phyloP scores from a whole-genome alignment of 2,113 vertebrate species.

The Lipophrys pholis region DNA sequence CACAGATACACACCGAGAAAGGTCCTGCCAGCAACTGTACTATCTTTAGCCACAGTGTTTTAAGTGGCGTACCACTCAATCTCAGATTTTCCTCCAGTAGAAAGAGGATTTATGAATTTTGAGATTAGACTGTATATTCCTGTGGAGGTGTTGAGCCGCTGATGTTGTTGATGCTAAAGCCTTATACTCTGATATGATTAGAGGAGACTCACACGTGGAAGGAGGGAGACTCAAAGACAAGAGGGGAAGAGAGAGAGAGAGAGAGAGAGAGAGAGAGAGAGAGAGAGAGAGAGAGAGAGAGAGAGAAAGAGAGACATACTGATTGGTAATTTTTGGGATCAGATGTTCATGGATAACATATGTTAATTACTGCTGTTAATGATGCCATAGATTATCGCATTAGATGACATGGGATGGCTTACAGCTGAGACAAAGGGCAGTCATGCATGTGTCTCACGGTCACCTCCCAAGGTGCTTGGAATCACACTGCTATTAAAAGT shows the following conservation, averaged over 20 bases:
- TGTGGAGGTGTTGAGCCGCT: constrained; percentile 57
- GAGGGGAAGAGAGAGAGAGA: constrained; percentile 5
- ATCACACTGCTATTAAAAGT: constrained; percentile 58
- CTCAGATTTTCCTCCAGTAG: constrained; percentile 58
- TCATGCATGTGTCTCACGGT: constrained; percentile 23
- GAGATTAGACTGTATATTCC: constrained; percentile 55
- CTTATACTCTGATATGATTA: constrained; percentile 39
- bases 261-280: constrained; percentile 10
- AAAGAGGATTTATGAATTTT: constrained; percentile 59
- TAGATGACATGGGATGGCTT: constrained; percentile 68
- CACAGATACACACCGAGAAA: constrained; percentile 65
- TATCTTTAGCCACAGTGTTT: constrained; percentile 72
- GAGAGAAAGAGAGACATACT: constrained; percentile 6
- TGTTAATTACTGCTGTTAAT: constrained; percentile 81
- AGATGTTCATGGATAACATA: constrained; percentile 69
- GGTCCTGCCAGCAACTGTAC: constrained; percentile 67
- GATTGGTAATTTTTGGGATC: constrained; percentile 53
- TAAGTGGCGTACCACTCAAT: constrained; percentile 63
- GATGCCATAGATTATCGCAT: constrained; percentile 71
- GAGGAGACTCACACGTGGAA: background rate
- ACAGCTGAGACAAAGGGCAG: constrained; percentile 56
- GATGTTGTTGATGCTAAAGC: constrained; percentile 21
- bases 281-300: constrained; percentile 1
- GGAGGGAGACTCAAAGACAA: constrained; percentile 1
- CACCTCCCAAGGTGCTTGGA: constrained; percentile 53